A percentile compares a stretch with the other conserved stretches of the same genome.
phyloP scores from a whole-genome alignment of 2,888 invertebrate species.

The Hypercompe scribonia region DNA sequence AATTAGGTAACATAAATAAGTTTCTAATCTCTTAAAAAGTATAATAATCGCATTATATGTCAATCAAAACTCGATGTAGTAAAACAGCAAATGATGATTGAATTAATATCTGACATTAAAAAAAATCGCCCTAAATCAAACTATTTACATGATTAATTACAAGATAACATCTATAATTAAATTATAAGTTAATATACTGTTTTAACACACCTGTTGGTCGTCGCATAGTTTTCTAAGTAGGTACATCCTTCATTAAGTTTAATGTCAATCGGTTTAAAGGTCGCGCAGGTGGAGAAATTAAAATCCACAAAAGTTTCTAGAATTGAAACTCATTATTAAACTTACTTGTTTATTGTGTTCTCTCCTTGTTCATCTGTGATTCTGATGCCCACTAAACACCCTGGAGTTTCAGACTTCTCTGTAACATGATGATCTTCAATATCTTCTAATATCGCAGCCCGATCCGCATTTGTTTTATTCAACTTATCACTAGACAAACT shows the following conservation, averaged over 20 bases:
- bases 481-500: slow-evolving; percentile 85
- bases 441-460: slow-evolving; percentile 81
- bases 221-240: neutral
- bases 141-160: neutral
- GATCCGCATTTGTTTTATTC: slow-evolving; percentile 78
- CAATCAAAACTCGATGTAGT: neutral
- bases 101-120: neutral
- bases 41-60: too few species aligned
- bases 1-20: too few species aligned
- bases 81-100: neutral
- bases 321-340: slow-evolving; percentile 23
- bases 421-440: slow-evolving; percentile 77
- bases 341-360: slow-evolving; percentile 70
- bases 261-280: slow-evolving; percentile 22
- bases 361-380: slow-evolving; percentile 68
- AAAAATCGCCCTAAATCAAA: neutral
- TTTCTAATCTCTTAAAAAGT: too few species aligned
- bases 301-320: slow-evolving; percentile 13
- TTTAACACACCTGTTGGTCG: neutral
- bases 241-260: neutral
- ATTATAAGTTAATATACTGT: neutral
- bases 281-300: slow-evolving; percentile 8
- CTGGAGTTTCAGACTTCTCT: slow-evolving; percentile 78
- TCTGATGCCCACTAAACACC: slow-evolving; percentile 73
- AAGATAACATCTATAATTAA: neutral